phyloP scores from a whole-genome alignment of 1,140 invertebrate species.

The Branchinecta lindahli region DNA sequence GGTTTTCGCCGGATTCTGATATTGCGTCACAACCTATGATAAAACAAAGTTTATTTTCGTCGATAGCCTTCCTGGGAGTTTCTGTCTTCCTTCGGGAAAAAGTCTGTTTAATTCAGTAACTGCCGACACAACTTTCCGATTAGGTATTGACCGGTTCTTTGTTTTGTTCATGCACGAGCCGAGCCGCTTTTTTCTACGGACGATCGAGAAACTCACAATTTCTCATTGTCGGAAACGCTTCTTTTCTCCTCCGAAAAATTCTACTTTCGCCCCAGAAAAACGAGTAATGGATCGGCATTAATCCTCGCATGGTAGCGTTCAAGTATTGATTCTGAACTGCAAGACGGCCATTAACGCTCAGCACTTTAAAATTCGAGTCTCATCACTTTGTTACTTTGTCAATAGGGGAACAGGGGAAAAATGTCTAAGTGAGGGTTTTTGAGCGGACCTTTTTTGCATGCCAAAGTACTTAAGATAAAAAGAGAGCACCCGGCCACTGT shows the following conservation, averaged over 20 bases:
- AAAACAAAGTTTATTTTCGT: too few relatives aligned
- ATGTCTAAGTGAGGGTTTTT: neutral
- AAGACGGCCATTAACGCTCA: neutral
- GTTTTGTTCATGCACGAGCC: too few relatives aligned
- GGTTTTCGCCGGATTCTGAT: too few relatives aligned
- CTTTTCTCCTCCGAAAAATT: neutral
- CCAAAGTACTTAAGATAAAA: conserved; percentile 1
- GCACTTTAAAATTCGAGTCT: conserved; percentile 3
- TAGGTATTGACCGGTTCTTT: too few relatives aligned
- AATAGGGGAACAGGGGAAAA: conserved; percentile 8
- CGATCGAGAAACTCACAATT: neutral
- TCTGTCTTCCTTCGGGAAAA: too few relatives aligned
- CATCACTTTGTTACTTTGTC: conserved; percentile 8
- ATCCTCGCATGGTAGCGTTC: neutral
- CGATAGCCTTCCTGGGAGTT: too few relatives aligned
- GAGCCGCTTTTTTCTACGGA: neutral
- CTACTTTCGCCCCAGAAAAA: neutral
- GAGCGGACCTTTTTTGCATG: conserved; percentile 1
- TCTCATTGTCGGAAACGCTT: neutral
- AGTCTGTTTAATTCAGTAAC: too few relatives aligned
- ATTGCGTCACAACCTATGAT: too few relatives aligned
- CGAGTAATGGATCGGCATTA: conserved; percentile 2
- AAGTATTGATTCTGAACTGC: neutral
- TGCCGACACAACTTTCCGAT: too few relatives aligned
- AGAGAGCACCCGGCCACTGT: neutral